Evolutionary conservation across 2,888 invertebrate genomes (phyloP).

Genomic region (Actias luna): DNA sequence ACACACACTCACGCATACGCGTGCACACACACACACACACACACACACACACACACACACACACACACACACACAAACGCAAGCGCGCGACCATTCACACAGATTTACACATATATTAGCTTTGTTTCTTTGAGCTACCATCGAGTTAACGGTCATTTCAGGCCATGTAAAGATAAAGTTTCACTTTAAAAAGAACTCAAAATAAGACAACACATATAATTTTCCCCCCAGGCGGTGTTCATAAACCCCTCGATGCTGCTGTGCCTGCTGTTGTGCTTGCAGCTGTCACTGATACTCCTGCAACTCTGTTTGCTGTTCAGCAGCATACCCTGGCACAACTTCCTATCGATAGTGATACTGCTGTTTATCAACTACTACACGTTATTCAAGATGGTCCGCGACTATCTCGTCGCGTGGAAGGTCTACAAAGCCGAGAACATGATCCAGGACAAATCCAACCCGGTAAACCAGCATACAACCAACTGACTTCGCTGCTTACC

Average conservation of each 20-base stretch:
- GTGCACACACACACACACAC: too few species aligned
- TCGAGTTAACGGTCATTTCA: too few species aligned
- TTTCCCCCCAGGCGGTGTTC: conserved; percentile 88
- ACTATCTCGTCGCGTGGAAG: conserved; percentile 92
- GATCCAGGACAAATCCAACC: conserved; percentile 83
- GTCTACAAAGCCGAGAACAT: conserved; percentile 88
- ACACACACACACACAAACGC: too few species aligned
- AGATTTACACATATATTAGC: too few species aligned
- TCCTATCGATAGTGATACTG: conserved; percentile 91
- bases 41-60: too few species aligned
- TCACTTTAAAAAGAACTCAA: too few species aligned
- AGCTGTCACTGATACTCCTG: conserved; percentile 85
- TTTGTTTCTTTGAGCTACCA: too few species aligned
- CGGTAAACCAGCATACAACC: not conserved
- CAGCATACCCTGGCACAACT: conserved; percentile 95
- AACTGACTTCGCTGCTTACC: not conserved
- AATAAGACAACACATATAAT: too few species aligned
- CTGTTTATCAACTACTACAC: conserved; percentile 96
- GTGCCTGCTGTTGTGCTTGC: conserved; percentile 87
- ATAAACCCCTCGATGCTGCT: conserved; percentile 91
- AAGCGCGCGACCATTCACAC: too few species aligned
- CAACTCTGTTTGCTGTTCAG: conserved; percentile 91
- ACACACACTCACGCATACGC: too few species aligned
- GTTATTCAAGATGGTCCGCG: conserved; percentile 93
- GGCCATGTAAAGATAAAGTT: too few species aligned